Evolutionary conservation across 2,888 invertebrate species (phyloP).

Genomic region (Empis stercorea): DNA sequence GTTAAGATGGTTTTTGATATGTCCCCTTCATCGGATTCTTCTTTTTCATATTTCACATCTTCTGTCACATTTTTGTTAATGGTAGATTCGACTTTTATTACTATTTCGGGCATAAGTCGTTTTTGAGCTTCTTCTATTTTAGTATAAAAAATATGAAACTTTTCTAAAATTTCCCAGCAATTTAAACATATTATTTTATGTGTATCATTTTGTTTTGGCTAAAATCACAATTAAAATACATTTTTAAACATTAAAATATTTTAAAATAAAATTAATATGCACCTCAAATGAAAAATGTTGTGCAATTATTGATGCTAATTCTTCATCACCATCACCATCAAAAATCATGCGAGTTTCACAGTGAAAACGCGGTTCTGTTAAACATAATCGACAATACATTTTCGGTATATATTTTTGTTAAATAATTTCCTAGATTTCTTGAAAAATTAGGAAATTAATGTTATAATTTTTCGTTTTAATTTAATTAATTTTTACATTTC

Average conservation of each 20-base stretch:
- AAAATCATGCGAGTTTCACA: conserved; percentile 5
- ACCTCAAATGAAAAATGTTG: conserved; percentile 11
- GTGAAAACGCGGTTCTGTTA: too few relatives aligned
- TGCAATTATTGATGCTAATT: conserved; percentile 5
- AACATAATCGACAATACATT: too few relatives aligned
- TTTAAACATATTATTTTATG: conserved; percentile 15
- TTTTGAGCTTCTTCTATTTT: conserved; percentile 21
- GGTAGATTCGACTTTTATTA: conserved; percentile 7
- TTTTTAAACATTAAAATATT: neutral
- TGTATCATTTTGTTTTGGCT: conserved; percentile 10
- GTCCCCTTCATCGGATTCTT: conserved; percentile 24
- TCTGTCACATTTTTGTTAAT: neutral
- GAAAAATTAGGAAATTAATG: too few relatives aligned
- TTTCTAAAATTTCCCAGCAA: conserved; percentile 22
- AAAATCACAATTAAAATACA: neutral
- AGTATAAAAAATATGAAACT: conserved; percentile 25
- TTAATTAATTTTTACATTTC: too few relatives aligned
- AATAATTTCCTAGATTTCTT: too few relatives aligned
- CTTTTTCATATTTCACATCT: conserved; percentile 1
- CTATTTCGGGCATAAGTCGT: conserved; percentile 1
- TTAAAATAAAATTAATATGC: neutral
- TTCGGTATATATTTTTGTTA: too few relatives aligned
- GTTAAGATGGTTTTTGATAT: conserved; percentile 17
- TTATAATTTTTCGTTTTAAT: too few relatives aligned
- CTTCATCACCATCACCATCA: conserved; percentile 5